Evolutionary conservation across 2,888 invertebrate species (phyloP).

Genomic region (Leptinotarsa tumamoca): DNA sequence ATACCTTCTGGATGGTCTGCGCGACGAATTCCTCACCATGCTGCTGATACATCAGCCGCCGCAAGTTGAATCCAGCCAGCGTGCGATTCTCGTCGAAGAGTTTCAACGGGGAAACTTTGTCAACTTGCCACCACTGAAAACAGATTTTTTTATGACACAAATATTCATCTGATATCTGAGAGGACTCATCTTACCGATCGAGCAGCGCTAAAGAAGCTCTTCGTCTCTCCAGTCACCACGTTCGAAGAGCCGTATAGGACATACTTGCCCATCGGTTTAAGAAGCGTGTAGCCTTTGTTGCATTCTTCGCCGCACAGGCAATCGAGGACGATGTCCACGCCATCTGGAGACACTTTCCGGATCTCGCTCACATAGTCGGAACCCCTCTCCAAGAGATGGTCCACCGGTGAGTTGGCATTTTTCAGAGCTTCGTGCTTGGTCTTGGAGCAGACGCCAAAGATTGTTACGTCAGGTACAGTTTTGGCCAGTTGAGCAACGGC

Average conservation of each 20-base stretch:
- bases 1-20: constrained; percentile 78
- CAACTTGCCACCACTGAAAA: constrained; percentile 90
- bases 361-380: constrained; percentile 87
- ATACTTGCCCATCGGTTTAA: constrained; percentile 91
- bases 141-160: constrained; percentile 64
- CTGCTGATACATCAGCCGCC: constrained; percentile 85
- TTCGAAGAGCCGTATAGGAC: constrained; percentile 89
- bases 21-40: constrained; percentile 79
- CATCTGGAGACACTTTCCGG: constrained; percentile 81
- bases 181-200: constrained; percentile 78
- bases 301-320: constrained; percentile 91
- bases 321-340: constrained; percentile 88
- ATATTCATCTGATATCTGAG: no score
- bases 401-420: constrained; percentile 75
- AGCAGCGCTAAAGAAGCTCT: constrained; percentile 91
- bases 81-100: constrained; percentile 91
- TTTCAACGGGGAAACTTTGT: constrained; percentile 89
- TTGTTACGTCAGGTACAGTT: constrained; percentile 82
- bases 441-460: constrained; percentile 88
- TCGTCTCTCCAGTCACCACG: constrained; percentile 90
- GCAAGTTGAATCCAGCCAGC: constrained; percentile 84
- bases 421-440: constrained; percentile 87
- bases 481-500: constrained; percentile 86
- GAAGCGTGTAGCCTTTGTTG: constrained; percentile 83
- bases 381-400: constrained; percentile 84